Evolutionary conservation across 2,797 vertebrate genomes (phyloP).

Genomic region (Sebastes hopkinsi): DNA sequence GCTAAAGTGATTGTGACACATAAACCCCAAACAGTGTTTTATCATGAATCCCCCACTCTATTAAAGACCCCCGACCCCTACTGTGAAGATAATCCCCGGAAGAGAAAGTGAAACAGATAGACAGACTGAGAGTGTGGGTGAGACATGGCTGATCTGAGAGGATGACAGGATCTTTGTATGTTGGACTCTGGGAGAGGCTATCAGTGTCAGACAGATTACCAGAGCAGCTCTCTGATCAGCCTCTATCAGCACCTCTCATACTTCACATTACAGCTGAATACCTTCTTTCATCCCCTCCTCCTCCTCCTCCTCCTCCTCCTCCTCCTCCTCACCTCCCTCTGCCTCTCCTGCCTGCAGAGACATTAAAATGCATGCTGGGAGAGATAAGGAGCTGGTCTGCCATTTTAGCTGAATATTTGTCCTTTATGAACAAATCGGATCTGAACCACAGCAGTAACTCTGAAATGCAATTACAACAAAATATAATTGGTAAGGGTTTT

Average conservation of each 20-base stretch:
- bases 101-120: conserved; percentile 18
- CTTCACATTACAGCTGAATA: conserved; percentile 21
- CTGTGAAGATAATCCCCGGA: conserved; percentile 52
- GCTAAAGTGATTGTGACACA: conserved; percentile 35
- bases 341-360: not conserved
- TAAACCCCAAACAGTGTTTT: conserved; percentile 39
- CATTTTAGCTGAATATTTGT: not conserved
- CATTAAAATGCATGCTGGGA: conserved; percentile 19
- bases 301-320: not conserved
- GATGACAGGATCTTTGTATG: conserved; percentile 31
- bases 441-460: not conserved
- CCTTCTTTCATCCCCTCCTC: conserved; percentile 10
- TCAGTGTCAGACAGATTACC: conserved; percentile 52
- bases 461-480: not conserved
- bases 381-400: not conserved
- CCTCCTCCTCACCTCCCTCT: not conserved
- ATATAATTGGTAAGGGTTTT: not conserved
- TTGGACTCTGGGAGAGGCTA: conserved; percentile 19
- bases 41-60: conserved; percentile 18
- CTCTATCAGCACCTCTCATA: conserved; percentile 38
- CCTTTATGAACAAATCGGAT: not conserved
- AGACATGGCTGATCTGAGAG: conserved; percentile 29
- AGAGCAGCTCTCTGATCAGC: conserved; percentile 49
- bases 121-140: not conserved
- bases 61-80: conserved; percentile 27